phyloP scores from a whole-genome alignment of 2,888 invertebrate genomes.

The Thymelicus sylvestris region DNA sequence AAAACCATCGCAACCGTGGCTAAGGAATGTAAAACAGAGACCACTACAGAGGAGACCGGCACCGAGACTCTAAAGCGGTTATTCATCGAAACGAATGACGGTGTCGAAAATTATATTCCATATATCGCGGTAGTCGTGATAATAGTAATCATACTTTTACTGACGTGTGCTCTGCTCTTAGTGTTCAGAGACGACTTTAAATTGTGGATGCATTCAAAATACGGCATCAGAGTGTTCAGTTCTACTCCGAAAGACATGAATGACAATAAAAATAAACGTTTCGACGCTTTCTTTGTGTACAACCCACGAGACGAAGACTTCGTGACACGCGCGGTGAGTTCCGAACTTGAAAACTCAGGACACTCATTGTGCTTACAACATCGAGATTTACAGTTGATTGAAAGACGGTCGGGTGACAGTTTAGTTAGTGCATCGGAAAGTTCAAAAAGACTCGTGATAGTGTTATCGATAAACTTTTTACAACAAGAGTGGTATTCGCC shows the following conservation, averaged over 20 bases:
- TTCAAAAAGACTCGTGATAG: conserved; percentile 90
- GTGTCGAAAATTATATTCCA: conserved; percentile 90
- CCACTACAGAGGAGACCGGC: conserved; percentile 86
- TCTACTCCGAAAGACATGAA: conserved; percentile 83
- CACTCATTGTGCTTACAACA: conserved; percentile 88
- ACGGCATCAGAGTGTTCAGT: conserved; percentile 90
- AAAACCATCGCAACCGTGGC: conserved; percentile 78
- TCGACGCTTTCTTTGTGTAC: conserved; percentile 95
- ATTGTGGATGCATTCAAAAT: conserved; percentile 91
- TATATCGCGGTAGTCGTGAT: conserved; percentile 89
- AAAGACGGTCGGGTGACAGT: conserved; percentile 82
- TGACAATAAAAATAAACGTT: conserved; percentile 88
- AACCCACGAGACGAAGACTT: conserved; percentile 91
- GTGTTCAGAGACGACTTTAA: conserved; percentile 91
- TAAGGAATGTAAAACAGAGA: conserved; percentile 86
- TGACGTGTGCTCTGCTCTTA: conserved; percentile 88
- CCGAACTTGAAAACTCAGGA: conserved; percentile 88
- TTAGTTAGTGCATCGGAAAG: conserved; percentile 84
- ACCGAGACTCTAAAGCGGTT: conserved; percentile 82
- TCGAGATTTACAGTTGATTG: conserved; percentile 85
- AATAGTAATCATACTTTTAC: conserved; percentile 87
- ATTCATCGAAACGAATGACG: conserved; percentile 86
- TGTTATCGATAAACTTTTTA: conserved; percentile 92
- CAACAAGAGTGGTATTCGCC: conserved; percentile 93
- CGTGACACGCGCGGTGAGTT: conserved; percentile 88